Evolutionary conservation across 2,888 invertebrate genomes (phyloP), one percentile per base, ranked within the genome.

Genomic region (Drymonia ruficornis): DNA sequence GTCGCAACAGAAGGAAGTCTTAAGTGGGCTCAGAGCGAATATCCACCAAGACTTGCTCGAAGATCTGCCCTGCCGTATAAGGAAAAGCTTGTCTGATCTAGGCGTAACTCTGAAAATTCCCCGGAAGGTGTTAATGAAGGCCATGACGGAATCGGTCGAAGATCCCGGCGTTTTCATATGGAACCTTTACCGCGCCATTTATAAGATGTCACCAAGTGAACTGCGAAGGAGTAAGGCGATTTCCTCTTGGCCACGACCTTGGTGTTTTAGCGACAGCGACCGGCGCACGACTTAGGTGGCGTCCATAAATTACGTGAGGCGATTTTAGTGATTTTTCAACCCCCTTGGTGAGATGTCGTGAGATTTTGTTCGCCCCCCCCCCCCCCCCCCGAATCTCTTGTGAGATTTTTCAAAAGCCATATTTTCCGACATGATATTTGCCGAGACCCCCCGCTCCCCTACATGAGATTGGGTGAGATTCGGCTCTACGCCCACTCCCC

Each of bases 131-230:
- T 66, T 93, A 23, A 79, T 91, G 83, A 56, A 75, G 1, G 82
- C 87, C 1, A 87, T 92, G 87, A 56, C 49, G 0, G 70, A 76
- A 2, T 82, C 83, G 1, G 47, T 76, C 12, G 80, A 82, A 49
- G 90, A 92, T 44, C 81, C 91, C 1, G 91, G 90, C 1, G 69
- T 89, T n/a, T 93, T 93, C 67, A 82, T 93, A 53, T 91, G 91
- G 90, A 81, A 81, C 65, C 75, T 93, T 0, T 92, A 89, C 53
- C 74, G 76, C 15, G 72, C 76, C 9, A 57, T 84, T 55, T 91
- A 87, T 67, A 86, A 87, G 55, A 71, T 55, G 43, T 65, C 87
- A 11, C 91, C 92, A 0, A 87, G 76, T 63, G 76, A 81, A 61
- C 65, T 84, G 50, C 74, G 74, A 59, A 55, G 68, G 55, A 70